A percentile compares a stretch with the other conserved stretches of the same genome.
These are phyloP conservation scores for Trididemnum miniatum DNA, from an alignment of 23 tunicate genomes.

Conservation along the genomic window DNA sequence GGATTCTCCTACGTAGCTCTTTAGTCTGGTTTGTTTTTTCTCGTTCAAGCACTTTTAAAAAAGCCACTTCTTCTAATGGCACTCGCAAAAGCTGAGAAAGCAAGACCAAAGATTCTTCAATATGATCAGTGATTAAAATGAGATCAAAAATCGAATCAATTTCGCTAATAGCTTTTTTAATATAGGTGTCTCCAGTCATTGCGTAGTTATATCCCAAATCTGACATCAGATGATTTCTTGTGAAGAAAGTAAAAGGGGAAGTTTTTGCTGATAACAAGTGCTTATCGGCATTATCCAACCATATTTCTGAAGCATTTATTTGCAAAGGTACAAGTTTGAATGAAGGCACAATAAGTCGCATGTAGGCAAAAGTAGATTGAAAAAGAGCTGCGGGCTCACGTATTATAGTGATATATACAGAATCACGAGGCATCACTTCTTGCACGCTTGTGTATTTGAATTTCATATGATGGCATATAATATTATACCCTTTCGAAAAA, in stretches of 20 bases:
- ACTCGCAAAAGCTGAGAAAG: neutral
- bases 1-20: neutral
- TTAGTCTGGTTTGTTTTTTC: neutral
- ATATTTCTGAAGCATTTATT: neutral
- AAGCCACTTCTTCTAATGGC: neutral
- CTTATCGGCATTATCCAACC: neutral
- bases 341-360: neutral
- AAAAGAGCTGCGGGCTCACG: neutral
- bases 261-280: neutral
- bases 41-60: neutral
- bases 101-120: neutral
- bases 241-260: neutral
- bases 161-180: neutral
- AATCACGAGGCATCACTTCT: neutral
- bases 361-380: neutral
- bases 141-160: neutral
- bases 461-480: neutral
- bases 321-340: neutral
- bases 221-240: neutral
- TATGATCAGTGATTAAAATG: neutral
- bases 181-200: neutral
- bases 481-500: neutral
- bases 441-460: neutral
- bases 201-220: neutral
- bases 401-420: neutral